A percentile compares a stretch with the other conserved stretches of the same genome.
Conservation (phyloP, 2,797 vertebrate species). For the Luscinia luscinia region DNA sequence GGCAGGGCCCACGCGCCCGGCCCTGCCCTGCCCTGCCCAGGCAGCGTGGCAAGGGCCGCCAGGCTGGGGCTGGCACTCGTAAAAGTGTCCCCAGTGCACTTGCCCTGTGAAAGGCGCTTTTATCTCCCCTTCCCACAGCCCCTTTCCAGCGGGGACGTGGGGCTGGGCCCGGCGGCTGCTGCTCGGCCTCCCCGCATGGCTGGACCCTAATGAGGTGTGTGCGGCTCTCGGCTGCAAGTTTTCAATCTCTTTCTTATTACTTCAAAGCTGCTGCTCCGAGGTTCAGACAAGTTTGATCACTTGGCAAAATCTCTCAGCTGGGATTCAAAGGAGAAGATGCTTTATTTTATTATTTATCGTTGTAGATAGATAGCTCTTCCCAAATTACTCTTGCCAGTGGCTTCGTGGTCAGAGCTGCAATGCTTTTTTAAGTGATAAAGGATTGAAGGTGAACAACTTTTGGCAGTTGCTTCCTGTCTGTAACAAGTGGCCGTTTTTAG, state of each 20-base stretch:
- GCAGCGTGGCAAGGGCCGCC: neutral
- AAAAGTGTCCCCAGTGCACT: conserved; percentile 76
- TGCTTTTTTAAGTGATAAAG: conserved; percentile 33
- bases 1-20: neutral
- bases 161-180: conserved; percentile 62
- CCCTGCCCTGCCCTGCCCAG: neutral
- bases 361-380: neutral
- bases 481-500: neutral
- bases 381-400: neutral
- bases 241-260: conserved; percentile 64
- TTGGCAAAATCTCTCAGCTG: conserved; percentile 61
- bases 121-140: conserved; percentile 70
- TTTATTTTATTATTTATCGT: conserved; percentile 44
- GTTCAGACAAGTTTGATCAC: conserved; percentile 50
- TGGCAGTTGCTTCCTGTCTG: conserved; percentile 38
- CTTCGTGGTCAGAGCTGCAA: fast-evolving
- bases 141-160: conserved; percentile 47
- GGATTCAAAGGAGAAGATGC: conserved; percentile 28
- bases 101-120: conserved; percentile 80
- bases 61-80: conserved; percentile 63
- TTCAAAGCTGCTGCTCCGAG: conserved; percentile 58
- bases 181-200: conserved; percentile 64
- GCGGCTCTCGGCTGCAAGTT: conserved; percentile 58
- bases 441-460: conserved; percentile 40
- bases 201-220: conserved; percentile 74